Evolutionary conservation across 2,888 invertebrate genomes (phyloP).

Genomic region (Acheta domesticus): DNA sequence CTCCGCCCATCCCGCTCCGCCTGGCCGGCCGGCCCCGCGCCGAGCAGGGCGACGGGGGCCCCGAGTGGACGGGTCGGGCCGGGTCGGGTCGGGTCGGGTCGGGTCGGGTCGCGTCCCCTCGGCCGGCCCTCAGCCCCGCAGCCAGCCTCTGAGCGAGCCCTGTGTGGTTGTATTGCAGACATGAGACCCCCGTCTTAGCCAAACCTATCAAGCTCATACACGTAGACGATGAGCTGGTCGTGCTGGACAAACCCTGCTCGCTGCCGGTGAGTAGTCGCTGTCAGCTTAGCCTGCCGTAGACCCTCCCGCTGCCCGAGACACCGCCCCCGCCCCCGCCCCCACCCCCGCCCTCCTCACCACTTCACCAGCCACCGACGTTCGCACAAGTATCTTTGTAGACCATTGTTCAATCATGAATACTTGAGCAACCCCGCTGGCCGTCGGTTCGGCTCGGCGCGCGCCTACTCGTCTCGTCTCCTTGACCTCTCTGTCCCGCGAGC

Average conservation of each 20-base stretch:
- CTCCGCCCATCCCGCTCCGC: not conserved
- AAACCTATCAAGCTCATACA: slow-evolving; percentile 76
- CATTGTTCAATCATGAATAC: not conserved
- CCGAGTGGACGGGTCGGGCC: not conserved
- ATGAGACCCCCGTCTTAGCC: slow-evolving; percentile 83
- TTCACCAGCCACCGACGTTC: not conserved
- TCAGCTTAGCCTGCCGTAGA: slow-evolving; percentile 20
- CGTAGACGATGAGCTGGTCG: slow-evolving; percentile 79
- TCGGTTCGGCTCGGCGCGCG: no score
- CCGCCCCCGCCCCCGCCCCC: not conserved
- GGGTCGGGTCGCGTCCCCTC: not conserved
- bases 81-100: not conserved
- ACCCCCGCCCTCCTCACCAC: slow-evolving; percentile 20
- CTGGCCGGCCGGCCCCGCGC: not conserved
- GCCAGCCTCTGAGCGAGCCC: slow-evolving; percentile 11
- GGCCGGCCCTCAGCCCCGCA: not conserved
- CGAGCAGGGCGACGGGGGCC: not conserved
- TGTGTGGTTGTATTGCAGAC: slow-evolving; percentile 55
- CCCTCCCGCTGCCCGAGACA: not conserved
- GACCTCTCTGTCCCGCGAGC: not conserved
- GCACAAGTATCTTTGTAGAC: no score
- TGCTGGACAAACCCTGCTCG: slow-evolving; percentile 86
- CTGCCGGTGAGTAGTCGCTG: slow-evolving; percentile 68
- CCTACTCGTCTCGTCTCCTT: not conserved
- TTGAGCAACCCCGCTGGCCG: no score